Conservation (phyloP, 2,113 vertebrate species). For the Dromaius novaehollandiae region DNA sequence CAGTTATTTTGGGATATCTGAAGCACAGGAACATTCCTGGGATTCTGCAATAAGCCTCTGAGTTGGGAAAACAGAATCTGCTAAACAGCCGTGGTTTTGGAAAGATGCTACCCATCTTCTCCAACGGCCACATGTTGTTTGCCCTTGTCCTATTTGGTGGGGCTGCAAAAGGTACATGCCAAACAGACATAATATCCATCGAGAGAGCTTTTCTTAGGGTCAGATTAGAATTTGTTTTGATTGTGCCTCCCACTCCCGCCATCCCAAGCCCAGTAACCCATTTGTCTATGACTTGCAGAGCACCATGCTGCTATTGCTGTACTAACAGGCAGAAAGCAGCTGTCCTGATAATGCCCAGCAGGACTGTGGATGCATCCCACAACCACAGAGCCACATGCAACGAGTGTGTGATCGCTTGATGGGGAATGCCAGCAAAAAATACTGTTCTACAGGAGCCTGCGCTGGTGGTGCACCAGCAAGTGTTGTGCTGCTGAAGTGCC, state of each 20-base stretch:
- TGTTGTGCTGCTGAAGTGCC: background rate
- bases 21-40: slow-evolving; percentile 75
- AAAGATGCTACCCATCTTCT: background rate
- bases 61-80: slow-evolving; percentile 71
- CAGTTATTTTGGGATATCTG: slow-evolving; percentile 77
- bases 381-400: background rate
- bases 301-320: background rate
- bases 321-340: background rate
- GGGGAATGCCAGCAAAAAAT: slow-evolving; percentile 14
- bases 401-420: fast-evolving
- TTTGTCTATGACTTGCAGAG: background rate
- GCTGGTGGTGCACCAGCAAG: slow-evolving; percentile 18
- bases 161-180: background rate
- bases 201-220: background rate
- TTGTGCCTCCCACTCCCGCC: background rate
- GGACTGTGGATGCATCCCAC: background rate
- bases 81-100: background rate
- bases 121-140: background rate
- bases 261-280: background rate
- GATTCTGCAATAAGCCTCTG: slow-evolving; percentile 71
- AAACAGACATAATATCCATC: background rate
- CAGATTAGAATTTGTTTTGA: background rate
- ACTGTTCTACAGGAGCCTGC: background rate
- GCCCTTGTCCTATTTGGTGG: background rate
- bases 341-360: background rate